phyloP scores from a whole-genome alignment of 1,140 invertebrate species.

The Bombus fervidus region DNA sequence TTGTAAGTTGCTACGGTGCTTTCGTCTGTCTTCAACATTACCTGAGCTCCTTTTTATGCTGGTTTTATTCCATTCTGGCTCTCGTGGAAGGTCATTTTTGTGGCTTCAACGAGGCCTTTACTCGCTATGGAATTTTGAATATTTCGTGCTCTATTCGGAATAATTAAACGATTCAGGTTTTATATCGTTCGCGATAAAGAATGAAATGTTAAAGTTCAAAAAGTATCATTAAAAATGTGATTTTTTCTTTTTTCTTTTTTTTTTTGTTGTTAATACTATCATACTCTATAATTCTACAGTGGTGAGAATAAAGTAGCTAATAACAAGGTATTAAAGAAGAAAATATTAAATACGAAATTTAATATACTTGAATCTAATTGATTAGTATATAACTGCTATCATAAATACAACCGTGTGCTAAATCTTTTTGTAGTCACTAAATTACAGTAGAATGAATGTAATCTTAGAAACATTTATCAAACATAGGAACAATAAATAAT shows the following conservation, averaged over 20 bases:
- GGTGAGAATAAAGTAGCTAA: too few relatives aligned
- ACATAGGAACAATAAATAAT: neutral
- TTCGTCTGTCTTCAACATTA: neutral
- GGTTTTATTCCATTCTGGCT: neutral
- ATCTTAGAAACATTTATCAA: neutral
- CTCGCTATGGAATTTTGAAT: neutral
- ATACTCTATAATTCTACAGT: neutral
- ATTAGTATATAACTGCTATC: neutral
- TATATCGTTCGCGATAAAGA: neutral
- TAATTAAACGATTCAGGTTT: neutral
- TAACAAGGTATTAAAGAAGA: neutral
- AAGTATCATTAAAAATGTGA: neutral
- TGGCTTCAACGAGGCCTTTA: neutral
- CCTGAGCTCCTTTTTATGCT: neutral
- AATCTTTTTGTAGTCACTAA: neutral
- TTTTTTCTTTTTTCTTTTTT: accelerated
- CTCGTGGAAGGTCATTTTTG: neutral
- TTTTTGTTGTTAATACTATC: neutral
- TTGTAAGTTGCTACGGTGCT: neutral
- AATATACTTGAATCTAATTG: neutral
- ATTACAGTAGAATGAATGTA: neutral
- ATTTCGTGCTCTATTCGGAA: neutral
- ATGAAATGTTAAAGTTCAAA: neutral
- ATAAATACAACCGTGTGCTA: neutral
- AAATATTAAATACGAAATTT: neutral